Percentiles rank a stretch among this genome's conserved stretches.
Evolutionary conservation across 2,888 invertebrate species (phyloP).

Genomic region (Tachystola acroxantha): DNA sequence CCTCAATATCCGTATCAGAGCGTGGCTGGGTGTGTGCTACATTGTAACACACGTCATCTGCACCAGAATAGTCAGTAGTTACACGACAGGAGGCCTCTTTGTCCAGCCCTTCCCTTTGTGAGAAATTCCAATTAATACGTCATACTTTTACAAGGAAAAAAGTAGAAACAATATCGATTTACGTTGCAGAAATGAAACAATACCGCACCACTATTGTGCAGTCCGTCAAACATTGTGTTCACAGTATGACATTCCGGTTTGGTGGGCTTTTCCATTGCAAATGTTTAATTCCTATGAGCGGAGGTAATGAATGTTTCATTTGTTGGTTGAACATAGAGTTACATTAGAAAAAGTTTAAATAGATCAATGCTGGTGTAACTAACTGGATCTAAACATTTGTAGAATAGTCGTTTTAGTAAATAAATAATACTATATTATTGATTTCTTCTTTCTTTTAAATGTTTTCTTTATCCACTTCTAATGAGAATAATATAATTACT

Average conservation of each 20-base stretch:
- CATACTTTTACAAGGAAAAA: conserved; percentile 33
- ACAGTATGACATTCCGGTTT: conserved; percentile 7
- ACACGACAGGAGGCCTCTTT: conserved; percentile 24
- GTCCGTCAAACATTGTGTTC: conserved; percentile 20
- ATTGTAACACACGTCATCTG: conserved; percentile 8
- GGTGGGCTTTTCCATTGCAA: not conserved
- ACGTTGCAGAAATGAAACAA: conserved; percentile 33
- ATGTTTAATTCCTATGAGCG: not conserved
- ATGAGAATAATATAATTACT: too few relatives aligned
- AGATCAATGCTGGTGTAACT: too few relatives aligned
- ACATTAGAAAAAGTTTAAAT: too few relatives aligned
- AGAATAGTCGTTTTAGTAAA: too few relatives aligned
- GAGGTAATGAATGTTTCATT: conserved; percentile 3
- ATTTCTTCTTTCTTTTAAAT: too few relatives aligned
- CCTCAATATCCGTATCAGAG: too few relatives aligned
- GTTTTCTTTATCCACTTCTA: too few relatives aligned
- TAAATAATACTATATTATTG: too few relatives aligned
- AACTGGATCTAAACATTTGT: too few relatives aligned
- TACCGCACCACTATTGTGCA: conserved; percentile 28
- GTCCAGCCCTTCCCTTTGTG: conserved; percentile 45
- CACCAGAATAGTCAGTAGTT: conserved; percentile 6
- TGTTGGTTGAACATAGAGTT: conserved; percentile 2
- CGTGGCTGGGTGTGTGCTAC: too few relatives aligned
- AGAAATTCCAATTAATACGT: conserved; percentile 56
- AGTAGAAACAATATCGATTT: conserved; percentile 32